Evolutionary conservation across 2,113 vertebrate species (phyloP).

Genomic region (Cepphus grylle): DNA sequence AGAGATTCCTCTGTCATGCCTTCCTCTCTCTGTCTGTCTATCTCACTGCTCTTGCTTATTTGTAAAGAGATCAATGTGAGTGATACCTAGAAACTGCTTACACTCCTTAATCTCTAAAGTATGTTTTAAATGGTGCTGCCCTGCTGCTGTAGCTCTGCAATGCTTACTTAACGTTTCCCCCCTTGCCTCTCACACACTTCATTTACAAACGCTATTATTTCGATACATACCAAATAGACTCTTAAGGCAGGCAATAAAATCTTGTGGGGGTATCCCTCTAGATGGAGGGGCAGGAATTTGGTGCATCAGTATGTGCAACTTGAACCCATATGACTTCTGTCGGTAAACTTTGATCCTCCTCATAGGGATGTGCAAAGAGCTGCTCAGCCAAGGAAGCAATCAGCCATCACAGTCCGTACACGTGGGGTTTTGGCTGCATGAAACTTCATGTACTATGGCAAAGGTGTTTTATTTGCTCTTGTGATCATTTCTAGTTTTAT

Average conservation of each 20-base stretch:
- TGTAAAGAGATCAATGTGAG: background rate
- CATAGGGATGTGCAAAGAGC: background rate
- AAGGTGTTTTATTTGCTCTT: background rate
- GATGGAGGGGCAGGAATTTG: background rate
- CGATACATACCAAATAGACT: background rate
- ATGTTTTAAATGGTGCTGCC: background rate
- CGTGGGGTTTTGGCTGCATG: background rate
- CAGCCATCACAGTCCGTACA: rapidly evolving
- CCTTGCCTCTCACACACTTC: background rate
- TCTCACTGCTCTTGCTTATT: background rate
- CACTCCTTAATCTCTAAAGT: background rate
- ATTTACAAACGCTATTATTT: background rate
- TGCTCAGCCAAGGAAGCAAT: background rate
- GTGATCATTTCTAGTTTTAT: background rate
- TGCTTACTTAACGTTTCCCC: background rate
- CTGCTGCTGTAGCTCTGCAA: background rate
- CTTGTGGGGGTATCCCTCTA: background rate
- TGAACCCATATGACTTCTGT: background rate
- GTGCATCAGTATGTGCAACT: background rate
- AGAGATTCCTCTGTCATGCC: background rate
- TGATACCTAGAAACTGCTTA: background rate
- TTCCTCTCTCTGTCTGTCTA: background rate
- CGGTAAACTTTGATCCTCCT: background rate
- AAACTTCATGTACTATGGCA: background rate
- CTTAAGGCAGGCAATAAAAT: background rate